A percentile compares a stretch with the other conserved stretches of the same genome.
These are phyloP conservation scores for Trimorus sp. DNA, from an alignment of 2,888 invertebrate species.

Conservation along the genomic window DNA sequence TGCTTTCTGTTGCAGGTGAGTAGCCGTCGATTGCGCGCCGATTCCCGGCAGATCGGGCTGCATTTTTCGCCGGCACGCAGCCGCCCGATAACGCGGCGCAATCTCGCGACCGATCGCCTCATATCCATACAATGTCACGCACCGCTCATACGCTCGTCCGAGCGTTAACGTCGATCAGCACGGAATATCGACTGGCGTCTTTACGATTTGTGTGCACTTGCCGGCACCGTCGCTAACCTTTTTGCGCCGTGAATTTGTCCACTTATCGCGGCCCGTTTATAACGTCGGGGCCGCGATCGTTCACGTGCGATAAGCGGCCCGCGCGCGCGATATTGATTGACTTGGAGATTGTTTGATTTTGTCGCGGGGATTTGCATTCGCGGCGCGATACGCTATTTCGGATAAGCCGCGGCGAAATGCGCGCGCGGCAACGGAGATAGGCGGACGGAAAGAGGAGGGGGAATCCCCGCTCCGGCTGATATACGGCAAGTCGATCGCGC, in stretches of 20 bases:
- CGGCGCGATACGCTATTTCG: slow-evolving; percentile 31
- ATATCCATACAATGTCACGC: slow-evolving; percentile 82
- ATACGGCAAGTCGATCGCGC: slow-evolving; percentile 25
- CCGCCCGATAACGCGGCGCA: slow-evolving; percentile 60
- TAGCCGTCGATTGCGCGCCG: slow-evolving; percentile 1
- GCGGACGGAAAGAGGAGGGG: background rate
- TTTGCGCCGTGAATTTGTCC: slow-evolving; percentile 57
- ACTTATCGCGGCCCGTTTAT: slow-evolving; percentile 52
- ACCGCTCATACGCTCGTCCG: slow-evolving; percentile 68
- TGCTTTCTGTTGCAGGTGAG: too few relatives aligned
- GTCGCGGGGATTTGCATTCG: slow-evolving; percentile 42
- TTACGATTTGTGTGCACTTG: slow-evolving; percentile 63
- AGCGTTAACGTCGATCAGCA: slow-evolving; percentile 62
- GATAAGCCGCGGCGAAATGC: slow-evolving; percentile 35
- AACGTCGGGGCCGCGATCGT: slow-evolving; percentile 35
- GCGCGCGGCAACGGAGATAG: slow-evolving; percentile 20
- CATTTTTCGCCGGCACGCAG: slow-evolving; percentile 56
- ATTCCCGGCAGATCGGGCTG: background rate
- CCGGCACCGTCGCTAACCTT: slow-evolving; percentile 3
- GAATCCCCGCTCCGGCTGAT: background rate
- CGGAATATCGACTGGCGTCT: slow-evolving; percentile 58
- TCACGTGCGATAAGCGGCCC: slow-evolving; percentile 38
- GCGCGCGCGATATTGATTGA: slow-evolving; percentile 45
- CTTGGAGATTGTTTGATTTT: slow-evolving; percentile 54
- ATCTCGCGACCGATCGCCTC: slow-evolving; percentile 77